A percentile compares a stretch with the other conserved stretches of the same genome.
phyloP scores from a whole-genome alignment of 2,797 vertebrate species.

The Gymnodraco acuticeps region DNA sequence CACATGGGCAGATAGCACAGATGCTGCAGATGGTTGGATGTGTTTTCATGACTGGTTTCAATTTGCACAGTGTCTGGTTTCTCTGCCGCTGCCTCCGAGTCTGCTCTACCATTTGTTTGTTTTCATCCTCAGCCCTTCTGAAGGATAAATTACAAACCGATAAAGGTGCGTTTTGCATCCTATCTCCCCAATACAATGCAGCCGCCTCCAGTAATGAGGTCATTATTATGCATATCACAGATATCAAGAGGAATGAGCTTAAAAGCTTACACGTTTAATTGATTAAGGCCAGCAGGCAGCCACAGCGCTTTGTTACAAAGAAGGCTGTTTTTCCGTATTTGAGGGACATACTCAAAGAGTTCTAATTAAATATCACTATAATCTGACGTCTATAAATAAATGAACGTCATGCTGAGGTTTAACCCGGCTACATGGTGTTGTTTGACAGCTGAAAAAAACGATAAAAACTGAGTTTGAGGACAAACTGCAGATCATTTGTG shows the following conservation, averaged over 20 bases:
- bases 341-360: constrained; percentile 30
- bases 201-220: constrained; percentile 61
- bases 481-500: not conserved
- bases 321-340: constrained; percentile 61
- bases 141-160: constrained; percentile 59
- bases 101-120: constrained; percentile 32
- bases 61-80: constrained; percentile 58
- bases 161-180: constrained; percentile 63
- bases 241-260: constrained; percentile 71
- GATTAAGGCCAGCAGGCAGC: constrained; percentile 63
- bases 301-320: constrained; percentile 40
- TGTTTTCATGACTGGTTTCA: constrained; percentile 47
- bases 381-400: constrained; percentile 39
- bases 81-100: constrained; percentile 20
- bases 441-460: not conserved
- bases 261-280: constrained; percentile 74
- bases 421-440: not conserved
- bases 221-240: constrained; percentile 71
- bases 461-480: not conserved
- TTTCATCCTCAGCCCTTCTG: constrained; percentile 10
- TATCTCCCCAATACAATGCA: constrained; percentile 55
- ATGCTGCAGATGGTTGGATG: constrained; percentile 34
- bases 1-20: constrained; percentile 5
- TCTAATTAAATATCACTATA: constrained; percentile 64
- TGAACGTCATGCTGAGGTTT: constrained; percentile 21